Conservation (phyloP, 2,797 vertebrate genomes). For the Decapterus maruadsi region DNA sequence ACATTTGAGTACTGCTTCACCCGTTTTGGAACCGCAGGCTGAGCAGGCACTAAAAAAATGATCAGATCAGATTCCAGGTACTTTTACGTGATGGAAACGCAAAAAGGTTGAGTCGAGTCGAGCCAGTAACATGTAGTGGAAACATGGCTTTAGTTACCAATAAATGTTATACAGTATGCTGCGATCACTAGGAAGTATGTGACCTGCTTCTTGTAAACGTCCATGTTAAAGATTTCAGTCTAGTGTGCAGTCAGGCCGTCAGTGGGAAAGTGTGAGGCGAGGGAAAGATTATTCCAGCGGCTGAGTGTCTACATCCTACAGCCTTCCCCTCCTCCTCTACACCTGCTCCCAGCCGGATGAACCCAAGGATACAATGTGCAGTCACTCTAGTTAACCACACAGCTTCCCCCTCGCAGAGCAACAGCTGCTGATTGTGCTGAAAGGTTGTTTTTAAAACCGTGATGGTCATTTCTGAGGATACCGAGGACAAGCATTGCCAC, state of each 20-base stretch:
- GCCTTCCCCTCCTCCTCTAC: constrained; percentile 21
- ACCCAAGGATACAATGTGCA: constrained; percentile 13
- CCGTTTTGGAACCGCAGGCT: too few relatives aligned
- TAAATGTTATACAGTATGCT: background rate
- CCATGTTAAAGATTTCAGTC: background rate
- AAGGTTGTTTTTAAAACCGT: background rate
- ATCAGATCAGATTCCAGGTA: too few relatives aligned
- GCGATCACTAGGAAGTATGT: constrained; percentile 1
- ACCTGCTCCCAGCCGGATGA: constrained; percentile 40
- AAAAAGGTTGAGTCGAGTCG: too few relatives aligned
- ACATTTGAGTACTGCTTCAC: too few relatives aligned
- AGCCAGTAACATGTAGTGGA: too few relatives aligned
- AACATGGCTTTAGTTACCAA: too few relatives aligned
- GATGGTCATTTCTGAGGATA: background rate
- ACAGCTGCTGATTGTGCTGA: background rate
- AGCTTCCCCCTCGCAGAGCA: background rate
- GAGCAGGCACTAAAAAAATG: too few relatives aligned
- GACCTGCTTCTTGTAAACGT: constrained; percentile 8
- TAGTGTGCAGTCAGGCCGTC: constrained; percentile 14
- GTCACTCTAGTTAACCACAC: background rate
- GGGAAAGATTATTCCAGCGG: constrained; percentile 28
- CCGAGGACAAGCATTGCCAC: background rate
- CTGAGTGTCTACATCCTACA: constrained; percentile 23
- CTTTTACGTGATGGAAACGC: too few relatives aligned
- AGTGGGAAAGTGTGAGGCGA: constrained; percentile 22